These are phyloP conservation scores for Hestina assimilis DNA, from an alignment of 1,140 invertebrate species.

Conservation along the genomic window DNA sequence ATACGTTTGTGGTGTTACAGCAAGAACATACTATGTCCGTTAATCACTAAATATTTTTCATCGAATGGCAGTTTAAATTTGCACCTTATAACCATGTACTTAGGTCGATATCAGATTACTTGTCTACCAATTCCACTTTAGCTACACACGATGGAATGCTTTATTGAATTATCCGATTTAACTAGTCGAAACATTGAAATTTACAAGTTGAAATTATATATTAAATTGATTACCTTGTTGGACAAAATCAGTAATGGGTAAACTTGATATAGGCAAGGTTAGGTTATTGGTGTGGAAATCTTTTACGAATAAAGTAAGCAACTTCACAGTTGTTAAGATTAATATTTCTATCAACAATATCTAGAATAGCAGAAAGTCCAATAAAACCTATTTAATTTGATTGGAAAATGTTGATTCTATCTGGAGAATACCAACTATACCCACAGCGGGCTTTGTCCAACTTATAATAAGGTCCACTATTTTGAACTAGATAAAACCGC, in stretches of 20 bases:
- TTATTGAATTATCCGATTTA: constrained; percentile 19
- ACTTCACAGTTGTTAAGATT: too few species aligned
- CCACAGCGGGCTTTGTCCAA: too few species aligned
- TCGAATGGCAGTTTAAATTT: constrained; percentile 61
- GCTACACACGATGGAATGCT: constrained; percentile 66
- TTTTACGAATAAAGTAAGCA: too few species aligned
- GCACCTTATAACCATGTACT: constrained; percentile 52
- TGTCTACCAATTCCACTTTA: constrained; percentile 48
- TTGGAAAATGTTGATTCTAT: too few species aligned
- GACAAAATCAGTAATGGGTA: constrained; percentile 1
- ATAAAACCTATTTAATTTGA: too few species aligned
- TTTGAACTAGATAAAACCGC: constrained; percentile 35
- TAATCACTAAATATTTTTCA: constrained; percentile 23
- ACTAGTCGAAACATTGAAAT: not conserved
- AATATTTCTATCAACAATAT: too few species aligned
- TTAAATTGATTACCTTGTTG: not conserved
- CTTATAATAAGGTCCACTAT: constrained; percentile 46
- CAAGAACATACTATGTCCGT: constrained; percentile 50
- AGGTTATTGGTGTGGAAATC: too few species aligned
- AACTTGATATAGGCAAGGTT: too few species aligned
- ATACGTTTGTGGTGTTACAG: constrained; percentile 57
- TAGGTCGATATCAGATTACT: constrained; percentile 35
- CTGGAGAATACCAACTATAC: too few species aligned
- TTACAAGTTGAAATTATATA: not conserved
- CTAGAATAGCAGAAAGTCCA: too few species aligned